Conservation (phyloP, 1,140 invertebrate genomes). For the Thaumetopoea pityocampa region DNA sequence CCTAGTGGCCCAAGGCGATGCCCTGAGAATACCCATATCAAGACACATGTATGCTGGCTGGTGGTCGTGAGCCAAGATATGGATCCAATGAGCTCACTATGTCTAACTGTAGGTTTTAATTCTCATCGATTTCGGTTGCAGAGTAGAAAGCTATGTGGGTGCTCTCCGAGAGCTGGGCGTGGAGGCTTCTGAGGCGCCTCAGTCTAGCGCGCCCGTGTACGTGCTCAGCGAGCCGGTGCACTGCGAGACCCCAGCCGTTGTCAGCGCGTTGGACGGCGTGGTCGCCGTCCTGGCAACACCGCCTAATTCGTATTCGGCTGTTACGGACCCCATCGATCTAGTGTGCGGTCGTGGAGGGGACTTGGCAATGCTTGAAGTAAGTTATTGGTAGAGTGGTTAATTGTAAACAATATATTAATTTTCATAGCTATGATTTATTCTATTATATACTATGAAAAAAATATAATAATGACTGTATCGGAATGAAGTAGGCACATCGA, state of each 20-base stretch:
- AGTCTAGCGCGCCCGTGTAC: slow-evolving; percentile 71
- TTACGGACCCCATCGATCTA: slow-evolving; percentile 84
- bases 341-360: slow-evolving; percentile 82
- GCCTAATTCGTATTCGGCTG: slow-evolving; percentile 85
- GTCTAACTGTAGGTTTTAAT: no score
- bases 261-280: slow-evolving; percentile 78
- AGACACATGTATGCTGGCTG: no score
- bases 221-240: slow-evolving; percentile 79
- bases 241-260: slow-evolving; percentile 75
- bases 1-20: no score
- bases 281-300: slow-evolving; percentile 85
- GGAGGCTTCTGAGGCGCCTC: slow-evolving; percentile 47
- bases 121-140: slow-evolving; percentile 19
- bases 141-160: slow-evolving; percentile 75
- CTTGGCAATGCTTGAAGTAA: slow-evolving; percentile 79
- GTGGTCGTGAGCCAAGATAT: no score
- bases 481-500: no score
- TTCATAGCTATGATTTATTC: no score
- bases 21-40: no score
- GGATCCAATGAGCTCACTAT: no score
- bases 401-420: no score
- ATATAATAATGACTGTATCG: no score
- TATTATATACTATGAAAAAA: no score
- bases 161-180: slow-evolving; percentile 72
- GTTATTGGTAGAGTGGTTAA: no score